Evolutionary conservation across 1,140 invertebrate species (phyloP), one percentile per base, ranked within the genome.

Genomic region (Hesperophylax magnus): DNA sequence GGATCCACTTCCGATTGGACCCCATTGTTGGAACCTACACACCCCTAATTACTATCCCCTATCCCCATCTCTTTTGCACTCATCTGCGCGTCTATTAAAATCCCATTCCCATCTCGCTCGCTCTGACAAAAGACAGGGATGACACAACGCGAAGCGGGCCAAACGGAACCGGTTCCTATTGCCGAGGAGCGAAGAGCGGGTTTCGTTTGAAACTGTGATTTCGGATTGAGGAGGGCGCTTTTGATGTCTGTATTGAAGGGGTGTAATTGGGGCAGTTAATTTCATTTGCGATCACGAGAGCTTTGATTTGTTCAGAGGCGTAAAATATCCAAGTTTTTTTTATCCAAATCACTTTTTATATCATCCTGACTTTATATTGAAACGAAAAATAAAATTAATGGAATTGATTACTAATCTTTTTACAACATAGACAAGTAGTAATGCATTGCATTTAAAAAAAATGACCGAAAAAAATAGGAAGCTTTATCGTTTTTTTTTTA

Each of bases 1-100:
- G 77, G 79, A 80, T 83, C 77, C 69, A 78, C 77, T 80, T 83
- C 82, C 82, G 82, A 83, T 83, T 83, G 82, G 82, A 60, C 77
- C n/a, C 82, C 69, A 83, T 83, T 83, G 82, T 83, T 80, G 82
- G 22, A 27, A 78, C 71, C 72, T 61, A 75, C 69, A 83, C 79
- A 83, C 82, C 81, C 77, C 81, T 82, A 80, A 82, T 82, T 82
- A 80, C 78, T 60, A 60, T 27, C 77, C 58, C 18, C 9, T 54
- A 58, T 52, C 15, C 14, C 24, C 77, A 39, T 56, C 65, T 56
- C 61, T n/a, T 53, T 78, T 20, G 31, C 60, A 18, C 71, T 53
- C 20, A 39, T 11, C 71, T 20, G 8, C 31, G 47, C 22, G 27
- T 9, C 34, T 39, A 39, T 39, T 39, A 39, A 39, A 39, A 39